A percentile compares a stretch with the other conserved stretches of the same genome.
Evolutionary conservation across 2,797 vertebrate species (phyloP).

Genomic region (Cossypha dichroa): DNA sequence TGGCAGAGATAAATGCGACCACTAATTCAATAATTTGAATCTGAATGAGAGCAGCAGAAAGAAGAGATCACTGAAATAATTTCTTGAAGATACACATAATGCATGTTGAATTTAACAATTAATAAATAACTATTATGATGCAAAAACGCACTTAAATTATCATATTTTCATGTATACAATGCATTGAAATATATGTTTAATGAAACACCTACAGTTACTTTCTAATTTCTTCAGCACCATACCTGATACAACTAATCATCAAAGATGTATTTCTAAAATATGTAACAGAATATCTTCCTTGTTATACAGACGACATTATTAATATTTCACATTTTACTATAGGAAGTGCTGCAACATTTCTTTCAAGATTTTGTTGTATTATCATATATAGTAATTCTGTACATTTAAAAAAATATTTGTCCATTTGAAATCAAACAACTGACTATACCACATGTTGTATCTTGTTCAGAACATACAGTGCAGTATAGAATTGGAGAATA

Average conservation of each 20-base stretch:
- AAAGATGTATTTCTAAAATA: neutral
- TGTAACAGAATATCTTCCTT: neutral
- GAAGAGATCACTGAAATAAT: neutral
- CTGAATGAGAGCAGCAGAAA: neutral
- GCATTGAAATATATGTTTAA: neutral
- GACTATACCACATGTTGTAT: neutral
- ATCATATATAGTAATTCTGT: neutral
- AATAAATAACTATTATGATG: neutral
- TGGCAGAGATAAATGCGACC: neutral
- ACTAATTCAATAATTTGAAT: neutral
- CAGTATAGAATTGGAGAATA: neutral
- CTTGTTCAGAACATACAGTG: neutral
- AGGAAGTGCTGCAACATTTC: neutral
- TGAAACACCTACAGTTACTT: neutral
- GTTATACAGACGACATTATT: neutral
- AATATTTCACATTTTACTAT: neutral
- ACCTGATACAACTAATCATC: neutral
- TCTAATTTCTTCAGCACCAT: neutral
- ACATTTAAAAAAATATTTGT: neutral
- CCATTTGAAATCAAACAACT: neutral
- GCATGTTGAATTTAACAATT: neutral
- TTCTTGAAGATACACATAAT: neutral
- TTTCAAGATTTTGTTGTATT: neutral
- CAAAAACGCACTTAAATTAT: neutral
- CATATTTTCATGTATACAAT: neutral